Conservation (phyloP, 1,140 invertebrate species). For the Heliconius congener region DNA sequence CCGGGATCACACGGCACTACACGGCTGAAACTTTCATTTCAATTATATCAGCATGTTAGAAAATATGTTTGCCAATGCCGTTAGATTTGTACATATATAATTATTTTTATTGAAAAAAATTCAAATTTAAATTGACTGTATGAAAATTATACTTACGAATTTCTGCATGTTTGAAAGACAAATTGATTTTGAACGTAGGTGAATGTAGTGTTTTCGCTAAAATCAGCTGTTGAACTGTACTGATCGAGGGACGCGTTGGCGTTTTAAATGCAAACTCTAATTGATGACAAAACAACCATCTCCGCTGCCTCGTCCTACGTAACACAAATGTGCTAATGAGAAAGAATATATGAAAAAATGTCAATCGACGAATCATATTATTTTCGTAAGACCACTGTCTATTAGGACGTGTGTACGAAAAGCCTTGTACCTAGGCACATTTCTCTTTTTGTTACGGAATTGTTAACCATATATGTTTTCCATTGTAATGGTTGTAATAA, state of each 20-base stretch:
- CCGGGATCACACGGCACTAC: no score
- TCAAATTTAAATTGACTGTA: not conserved
- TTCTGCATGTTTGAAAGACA: slow-evolving; percentile 61
- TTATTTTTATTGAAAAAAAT: not conserved
- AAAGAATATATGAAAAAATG: slow-evolving; percentile 34
- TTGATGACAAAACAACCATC: slow-evolving; percentile 63
- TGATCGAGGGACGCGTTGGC: slow-evolving; percentile 25
- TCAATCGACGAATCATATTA: slow-evolving; percentile 44
- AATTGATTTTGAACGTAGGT: slow-evolving; percentile 40
- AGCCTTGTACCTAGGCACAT: slow-evolving; percentile 31
- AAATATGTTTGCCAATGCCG: no score
- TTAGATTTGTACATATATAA: no score
- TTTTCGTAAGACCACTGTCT: slow-evolving; percentile 29
- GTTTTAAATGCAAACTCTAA: slow-evolving; percentile 63
- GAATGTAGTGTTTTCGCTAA: slow-evolving; percentile 43
- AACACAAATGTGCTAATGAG: slow-evolving; percentile 67
- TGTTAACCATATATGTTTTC: not conserved
- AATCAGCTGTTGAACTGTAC: slow-evolving; percentile 60
- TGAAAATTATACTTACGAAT: slow-evolving; percentile 56
- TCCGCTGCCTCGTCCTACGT: slow-evolving; percentile 40
- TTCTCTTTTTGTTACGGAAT: slow-evolving; percentile 19
- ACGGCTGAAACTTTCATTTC: not conserved
- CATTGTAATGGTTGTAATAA: not conserved
- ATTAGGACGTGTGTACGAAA: slow-evolving; percentile 28
- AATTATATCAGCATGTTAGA: not conserved